Evolutionary conservation across 1,140 invertebrate genomes (phyloP).

Genomic region (Caenorhabditis remanei): DNA sequence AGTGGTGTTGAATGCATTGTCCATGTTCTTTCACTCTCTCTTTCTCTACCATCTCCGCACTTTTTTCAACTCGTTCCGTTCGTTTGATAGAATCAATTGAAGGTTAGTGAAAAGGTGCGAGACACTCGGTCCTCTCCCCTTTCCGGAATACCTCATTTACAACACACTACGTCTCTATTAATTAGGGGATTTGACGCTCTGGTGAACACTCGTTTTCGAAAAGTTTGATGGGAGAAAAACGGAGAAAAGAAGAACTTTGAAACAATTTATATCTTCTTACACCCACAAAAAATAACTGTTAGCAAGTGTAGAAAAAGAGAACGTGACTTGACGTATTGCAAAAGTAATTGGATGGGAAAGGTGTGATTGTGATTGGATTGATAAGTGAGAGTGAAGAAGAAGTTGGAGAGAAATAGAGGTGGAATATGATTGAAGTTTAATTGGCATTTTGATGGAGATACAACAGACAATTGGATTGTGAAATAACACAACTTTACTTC

Average conservation of each 20-base stretch:
- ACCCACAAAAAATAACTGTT: neutral
- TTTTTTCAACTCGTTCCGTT: neutral
- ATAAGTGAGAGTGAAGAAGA: neutral
- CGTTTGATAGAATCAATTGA: slow-evolving; percentile 10
- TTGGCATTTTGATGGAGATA: neutral
- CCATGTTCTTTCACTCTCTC: slow-evolving; percentile 20
- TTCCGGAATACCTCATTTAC: neutral
- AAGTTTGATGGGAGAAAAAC: neutral
- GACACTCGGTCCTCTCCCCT: neutral
- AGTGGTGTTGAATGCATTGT: neutral
- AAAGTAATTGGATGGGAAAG: slow-evolving; percentile 14
- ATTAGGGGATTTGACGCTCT: neutral
- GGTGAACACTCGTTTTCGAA: neutral
- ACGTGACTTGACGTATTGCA: slow-evolving; percentile 9
- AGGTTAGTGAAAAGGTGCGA: neutral
- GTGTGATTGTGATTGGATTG: slow-evolving; percentile 40
- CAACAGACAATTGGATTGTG: too few species aligned
- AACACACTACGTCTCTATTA: neutral
- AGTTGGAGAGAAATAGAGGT: neutral
- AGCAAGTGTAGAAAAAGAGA: neutral
- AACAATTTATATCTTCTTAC: neutral
- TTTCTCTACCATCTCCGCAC: neutral
- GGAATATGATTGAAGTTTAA: neutral
- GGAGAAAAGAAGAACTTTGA: neutral
- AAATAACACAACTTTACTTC: too few species aligned